phyloP scores from a whole-genome alignment of 2,113 vertebrate species.

The Rissa tridactyla region DNA sequence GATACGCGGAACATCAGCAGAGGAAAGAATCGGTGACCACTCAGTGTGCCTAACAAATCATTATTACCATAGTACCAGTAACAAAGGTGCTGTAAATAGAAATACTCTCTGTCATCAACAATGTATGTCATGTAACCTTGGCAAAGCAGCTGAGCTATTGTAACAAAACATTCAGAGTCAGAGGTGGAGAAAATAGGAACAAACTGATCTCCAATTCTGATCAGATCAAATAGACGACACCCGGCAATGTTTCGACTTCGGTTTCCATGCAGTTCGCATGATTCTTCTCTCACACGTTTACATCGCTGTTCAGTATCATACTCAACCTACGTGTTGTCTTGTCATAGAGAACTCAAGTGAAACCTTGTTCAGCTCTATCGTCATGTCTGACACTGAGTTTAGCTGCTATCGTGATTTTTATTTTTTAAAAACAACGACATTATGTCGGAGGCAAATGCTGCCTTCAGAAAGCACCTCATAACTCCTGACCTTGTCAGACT shows the following conservation, averaged over 20 bases:
- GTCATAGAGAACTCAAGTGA: background rate
- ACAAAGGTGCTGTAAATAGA: constrained; percentile 71
- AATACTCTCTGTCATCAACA: constrained; percentile 59
- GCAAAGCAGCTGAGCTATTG: constrained; percentile 53
- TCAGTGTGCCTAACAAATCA: constrained; percentile 70
- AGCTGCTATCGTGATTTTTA: constrained; percentile 32
- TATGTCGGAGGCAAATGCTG: constrained; percentile 27
- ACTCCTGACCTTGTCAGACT: background rate
- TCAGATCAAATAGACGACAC: background rate
- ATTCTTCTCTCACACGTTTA: background rate
- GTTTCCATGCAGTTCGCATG: background rate
- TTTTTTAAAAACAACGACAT: background rate
- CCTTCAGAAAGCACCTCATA: constrained; percentile 31
- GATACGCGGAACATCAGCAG: constrained; percentile 14
- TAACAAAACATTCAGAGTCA: constrained; percentile 19
- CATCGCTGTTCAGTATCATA: background rate
- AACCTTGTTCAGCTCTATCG: background rate
- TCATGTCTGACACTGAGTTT: background rate
- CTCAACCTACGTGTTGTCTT: background rate
- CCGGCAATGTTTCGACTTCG: background rate
- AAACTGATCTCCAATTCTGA: background rate
- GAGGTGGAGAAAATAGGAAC: constrained; percentile 11
- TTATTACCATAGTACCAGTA: constrained; percentile 64
- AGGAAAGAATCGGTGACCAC: constrained; percentile 61
- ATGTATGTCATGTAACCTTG: constrained; percentile 35